Evolutionary conservation across 92 coral and sea anemone species (phyloP).

Genomic region (Phenganax marumi): DNA sequence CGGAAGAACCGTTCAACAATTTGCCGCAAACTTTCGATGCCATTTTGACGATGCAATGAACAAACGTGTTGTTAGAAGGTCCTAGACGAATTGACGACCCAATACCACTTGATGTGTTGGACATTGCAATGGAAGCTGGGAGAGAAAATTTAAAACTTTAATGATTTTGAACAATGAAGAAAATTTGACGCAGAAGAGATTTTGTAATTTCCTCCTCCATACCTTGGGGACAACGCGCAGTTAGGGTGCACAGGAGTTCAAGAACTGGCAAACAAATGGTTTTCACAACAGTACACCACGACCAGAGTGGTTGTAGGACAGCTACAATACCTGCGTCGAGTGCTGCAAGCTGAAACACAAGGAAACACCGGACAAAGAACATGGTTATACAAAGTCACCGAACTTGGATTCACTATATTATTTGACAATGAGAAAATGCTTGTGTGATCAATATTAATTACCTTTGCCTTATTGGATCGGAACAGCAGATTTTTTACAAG

Average conservation of each 20-base stretch:
- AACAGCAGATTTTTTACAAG: constrained; percentile 73
- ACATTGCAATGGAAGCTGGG: constrained; percentile 60
- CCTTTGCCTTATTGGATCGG: constrained; percentile 70
- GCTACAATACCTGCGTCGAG: constrained; percentile 72
- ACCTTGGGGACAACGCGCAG: constrained; percentile 84
- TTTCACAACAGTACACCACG: constrained; percentile 87
- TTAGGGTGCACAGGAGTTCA: constrained; percentile 68
- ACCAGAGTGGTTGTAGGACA: constrained; percentile 83
- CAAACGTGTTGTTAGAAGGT: constrained; percentile 63
- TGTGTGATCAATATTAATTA: constrained; percentile 8
- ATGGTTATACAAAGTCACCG: background rate
- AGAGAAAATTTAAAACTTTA: background rate
- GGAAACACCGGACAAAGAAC: background rate
- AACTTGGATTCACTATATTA: background rate
- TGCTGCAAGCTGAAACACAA: constrained; percentile 60
- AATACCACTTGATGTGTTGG: constrained; percentile 62
- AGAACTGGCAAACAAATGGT: constrained; percentile 65
- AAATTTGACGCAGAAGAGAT: background rate
- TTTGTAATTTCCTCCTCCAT: background rate
- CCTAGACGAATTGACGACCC: constrained; percentile 46
- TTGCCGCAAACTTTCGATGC: constrained; percentile 63
- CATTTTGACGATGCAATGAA: constrained; percentile 75
- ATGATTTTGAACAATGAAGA: background rate
- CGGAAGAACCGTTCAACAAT: constrained; percentile 58
- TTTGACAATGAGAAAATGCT: background rate